Percentiles rank a stretch among this genome's conserved stretches.
Conservation (phyloP, 2,113 vertebrate genomes). For the Paramormyrops kingsleyae region DNA sequence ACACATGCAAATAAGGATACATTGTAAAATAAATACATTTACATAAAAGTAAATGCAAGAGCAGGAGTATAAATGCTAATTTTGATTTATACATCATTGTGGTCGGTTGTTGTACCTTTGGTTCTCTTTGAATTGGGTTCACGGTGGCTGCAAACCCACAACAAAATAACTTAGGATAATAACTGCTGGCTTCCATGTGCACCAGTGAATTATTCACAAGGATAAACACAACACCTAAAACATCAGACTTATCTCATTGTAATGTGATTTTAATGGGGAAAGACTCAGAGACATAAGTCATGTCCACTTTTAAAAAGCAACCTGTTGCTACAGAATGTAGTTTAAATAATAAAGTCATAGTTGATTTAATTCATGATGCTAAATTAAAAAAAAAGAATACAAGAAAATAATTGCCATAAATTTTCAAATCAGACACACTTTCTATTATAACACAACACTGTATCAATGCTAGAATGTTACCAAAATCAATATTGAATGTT, state of each 20-base stretch:
- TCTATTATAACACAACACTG: not conserved
- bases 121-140: not conserved
- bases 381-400: not conserved
- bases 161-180: not conserved
- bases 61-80: not conserved
- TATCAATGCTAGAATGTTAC: not conserved
- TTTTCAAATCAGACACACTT: not conserved
- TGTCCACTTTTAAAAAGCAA: not conserved
- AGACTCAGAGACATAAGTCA: constrained; percentile 10
- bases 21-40: not conserved
- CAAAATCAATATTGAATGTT: not conserved
- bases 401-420: not conserved
- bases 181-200: not conserved
- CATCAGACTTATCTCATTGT: constrained; percentile 3
- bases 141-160: not conserved
- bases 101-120: not conserved
- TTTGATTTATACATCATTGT: not conserved
- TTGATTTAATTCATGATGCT: not conserved
- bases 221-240: constrained; percentile 4
- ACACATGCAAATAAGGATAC: not conserved
- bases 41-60: not conserved
- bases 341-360: not conserved
- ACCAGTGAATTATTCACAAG: not conserved
- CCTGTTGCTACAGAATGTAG: not conserved
- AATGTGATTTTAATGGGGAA: constrained; percentile 17